Percentiles rank a stretch among this genome's conserved stretches.
Conservation (phyloP, 2,888 invertebrate species). For the Steinernema scapterisci region DNA sequence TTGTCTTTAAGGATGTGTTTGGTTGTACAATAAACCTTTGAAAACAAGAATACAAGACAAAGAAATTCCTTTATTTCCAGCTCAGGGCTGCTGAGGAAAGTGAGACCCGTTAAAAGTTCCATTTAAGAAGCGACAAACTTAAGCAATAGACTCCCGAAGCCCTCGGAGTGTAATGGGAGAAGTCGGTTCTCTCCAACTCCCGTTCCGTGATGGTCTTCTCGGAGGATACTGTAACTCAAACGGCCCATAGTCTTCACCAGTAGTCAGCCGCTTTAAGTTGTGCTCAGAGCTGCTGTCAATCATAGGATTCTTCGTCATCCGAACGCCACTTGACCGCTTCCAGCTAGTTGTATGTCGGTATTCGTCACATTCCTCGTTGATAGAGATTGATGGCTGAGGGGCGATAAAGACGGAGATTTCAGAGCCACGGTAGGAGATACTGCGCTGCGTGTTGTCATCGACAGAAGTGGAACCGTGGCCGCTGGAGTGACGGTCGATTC, state of each 20-base stretch:
- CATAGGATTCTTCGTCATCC: conserved; percentile 34
- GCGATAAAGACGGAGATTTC: conserved; percentile 64
- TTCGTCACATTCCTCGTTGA: conserved; percentile 24
- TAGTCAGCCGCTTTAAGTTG: conserved; percentile 42
- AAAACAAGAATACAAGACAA: too few relatives aligned
- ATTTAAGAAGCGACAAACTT: neutral
- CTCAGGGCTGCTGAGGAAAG: too few relatives aligned
- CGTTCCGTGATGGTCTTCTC: neutral
- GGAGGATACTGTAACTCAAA: conserved; percentile 21
- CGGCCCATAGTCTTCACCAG: conserved; percentile 19
- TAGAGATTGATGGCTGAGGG: conserved; percentile 44
- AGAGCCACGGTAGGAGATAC: conserved; percentile 63
- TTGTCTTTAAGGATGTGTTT: neutral
- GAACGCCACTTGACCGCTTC: conserved; percentile 13
- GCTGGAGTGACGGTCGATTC: conserved; percentile 42
- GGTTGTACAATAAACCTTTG: neutral
- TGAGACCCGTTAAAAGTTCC: too few relatives aligned
- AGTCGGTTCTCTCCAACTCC: conserved; percentile 11
- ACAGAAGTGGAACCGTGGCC: conserved; percentile 34
- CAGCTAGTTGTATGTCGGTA: conserved; percentile 29
- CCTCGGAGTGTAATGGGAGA: conserved; percentile 16
- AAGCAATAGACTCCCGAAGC: conserved; percentile 1
- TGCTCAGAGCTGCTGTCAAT: conserved; percentile 52
- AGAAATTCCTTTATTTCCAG: too few relatives aligned
- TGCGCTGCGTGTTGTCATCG: conserved; percentile 49